Percentiles rank a stretch among this genome's conserved stretches.
Evolutionary conservation across 2,797 vertebrate genomes (phyloP).

Genomic region (Galaxias olidus): DNA sequence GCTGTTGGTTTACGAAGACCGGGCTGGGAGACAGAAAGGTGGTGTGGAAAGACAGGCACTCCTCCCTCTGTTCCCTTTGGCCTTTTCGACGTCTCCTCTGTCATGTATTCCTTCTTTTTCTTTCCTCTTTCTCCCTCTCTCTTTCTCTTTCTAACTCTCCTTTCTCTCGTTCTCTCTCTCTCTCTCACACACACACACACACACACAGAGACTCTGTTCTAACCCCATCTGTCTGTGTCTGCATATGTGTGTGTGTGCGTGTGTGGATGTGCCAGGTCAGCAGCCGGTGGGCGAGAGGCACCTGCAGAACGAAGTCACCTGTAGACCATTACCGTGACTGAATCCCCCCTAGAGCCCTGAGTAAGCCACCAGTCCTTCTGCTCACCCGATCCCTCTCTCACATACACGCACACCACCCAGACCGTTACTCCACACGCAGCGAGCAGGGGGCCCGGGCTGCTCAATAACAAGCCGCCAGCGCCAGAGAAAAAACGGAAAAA

Average conservation of each 20-base stretch:
- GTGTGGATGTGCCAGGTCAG: not conserved
- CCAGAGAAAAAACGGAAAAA: constrained; percentile 29
- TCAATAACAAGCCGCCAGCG: constrained; percentile 31
- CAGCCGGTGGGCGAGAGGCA: constrained; percentile 32
- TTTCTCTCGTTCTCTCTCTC: constrained; percentile 30
- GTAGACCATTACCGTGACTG: constrained; percentile 41
- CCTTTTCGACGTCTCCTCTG: not conserved
- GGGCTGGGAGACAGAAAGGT: not conserved
- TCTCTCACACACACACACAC: not conserved
- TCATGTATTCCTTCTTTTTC: constrained; percentile 36
- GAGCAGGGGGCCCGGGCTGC: constrained; percentile 2
- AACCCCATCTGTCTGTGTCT: constrained; percentile 13
- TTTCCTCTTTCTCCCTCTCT: constrained; percentile 20
- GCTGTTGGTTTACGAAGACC: constrained; percentile 20
- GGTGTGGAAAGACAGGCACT: constrained; percentile 53
- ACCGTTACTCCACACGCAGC: constrained; percentile 31
- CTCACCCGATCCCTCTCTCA: constrained; percentile 30
- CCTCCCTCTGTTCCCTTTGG: constrained; percentile 20
- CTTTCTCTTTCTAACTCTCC: constrained; percentile 6
- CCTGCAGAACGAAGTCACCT: constrained; percentile 56
- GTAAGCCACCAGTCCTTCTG: constrained; percentile 37
- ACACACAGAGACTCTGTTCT: not conserved
- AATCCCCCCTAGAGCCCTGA: constrained; percentile 11
- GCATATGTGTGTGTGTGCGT: not conserved
- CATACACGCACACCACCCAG: constrained; percentile 39